Evolutionary conservation across 2,888 invertebrate genomes (phyloP), one percentile per base, ranked within the genome.

Genomic region (Dynastes maya): DNA sequence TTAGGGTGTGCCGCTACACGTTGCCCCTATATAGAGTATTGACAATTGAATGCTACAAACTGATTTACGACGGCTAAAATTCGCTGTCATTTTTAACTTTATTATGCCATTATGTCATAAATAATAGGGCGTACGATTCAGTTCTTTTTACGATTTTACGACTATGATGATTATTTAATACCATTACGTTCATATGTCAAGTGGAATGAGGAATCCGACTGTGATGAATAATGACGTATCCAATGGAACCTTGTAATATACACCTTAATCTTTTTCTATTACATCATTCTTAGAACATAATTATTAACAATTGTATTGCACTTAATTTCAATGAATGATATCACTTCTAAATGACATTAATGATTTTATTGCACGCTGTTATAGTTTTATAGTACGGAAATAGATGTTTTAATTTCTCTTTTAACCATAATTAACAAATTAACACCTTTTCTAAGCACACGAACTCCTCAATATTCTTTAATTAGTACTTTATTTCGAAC

Each of bases 31-130:
- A 61, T 72, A 53, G 22, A 58, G 37, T 72, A 58, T 58, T n/a
- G 58, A 72, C 72, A 61, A 72, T 72, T 72, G 72, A 72, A 58
- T 58, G 72, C 8, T 72, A 13, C 51, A 16, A 72, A 58, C 61
- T 72, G 72, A 72, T 72, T 72, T 72, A 72, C 37, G n/a, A 16
- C 72, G n/a, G 72, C 40, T 37, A 72, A 72, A 72, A 72, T 72
- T 72, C 22, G 58, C 72, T 72, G 58, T 72, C 53, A 55, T 55
- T 71, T 72, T 58, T 22, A 40, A 58, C 37, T 72, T 72, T 72
- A 72, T 72, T 70, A 51, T 53, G 13, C 72, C 22, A 58, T 72
- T 58, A 72, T 16, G 72, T 72, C 40, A 40, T 72, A 72, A 72
- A 72, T 40, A 72, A 72, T 72, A 72, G 45, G 32, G 11, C 27